phyloP scores from a whole-genome alignment of 1,140 invertebrate species.

The Rhyzopertha dominica region DNA sequence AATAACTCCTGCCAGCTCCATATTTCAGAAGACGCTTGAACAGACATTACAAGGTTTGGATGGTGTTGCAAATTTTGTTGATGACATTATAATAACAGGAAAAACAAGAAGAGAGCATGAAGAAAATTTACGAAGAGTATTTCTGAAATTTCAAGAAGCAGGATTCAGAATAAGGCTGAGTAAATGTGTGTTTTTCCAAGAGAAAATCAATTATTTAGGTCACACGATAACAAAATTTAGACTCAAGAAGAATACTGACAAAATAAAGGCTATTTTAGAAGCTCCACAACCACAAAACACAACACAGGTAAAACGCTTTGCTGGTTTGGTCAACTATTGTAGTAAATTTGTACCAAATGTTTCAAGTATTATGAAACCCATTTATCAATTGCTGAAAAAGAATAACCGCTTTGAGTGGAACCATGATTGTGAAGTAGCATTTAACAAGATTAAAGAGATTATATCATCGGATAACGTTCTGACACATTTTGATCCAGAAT shows the following conservation, averaged over 20 bases:
- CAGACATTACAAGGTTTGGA: neutral
- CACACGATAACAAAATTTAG: constrained; percentile 38
- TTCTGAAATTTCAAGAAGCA: constrained; percentile 2
- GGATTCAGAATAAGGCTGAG: constrained; percentile 24
- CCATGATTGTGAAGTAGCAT: constrained; percentile 18
- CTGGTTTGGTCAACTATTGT: constrained; percentile 42
- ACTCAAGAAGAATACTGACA: constrained; percentile 35
- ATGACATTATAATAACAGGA: neutral
- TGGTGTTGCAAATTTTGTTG: neutral
- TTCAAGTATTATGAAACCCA: constrained; percentile 13
- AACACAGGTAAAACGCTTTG: constrained; percentile 30
- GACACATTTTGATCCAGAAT: constrained; percentile 20
- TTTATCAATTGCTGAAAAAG: constrained; percentile 23
- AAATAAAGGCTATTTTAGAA: constrained; percentile 35
- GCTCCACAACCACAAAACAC: constrained; percentile 29
- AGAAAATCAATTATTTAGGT: constrained; percentile 40
- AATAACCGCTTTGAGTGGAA: constrained; percentile 3
- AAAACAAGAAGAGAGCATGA: neutral
- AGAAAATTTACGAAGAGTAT: neutral
- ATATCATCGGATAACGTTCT: constrained; percentile 25
- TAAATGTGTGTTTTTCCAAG: constrained; percentile 25
- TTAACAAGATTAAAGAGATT: constrained; percentile 25
- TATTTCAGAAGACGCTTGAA: neutral
- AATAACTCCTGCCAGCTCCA: constrained; percentile 5
- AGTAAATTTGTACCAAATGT: constrained; percentile 32